phyloP scores from a whole-genome alignment of 2,888 invertebrate genomes.

The Synanthedon formicaeformis region DNA sequence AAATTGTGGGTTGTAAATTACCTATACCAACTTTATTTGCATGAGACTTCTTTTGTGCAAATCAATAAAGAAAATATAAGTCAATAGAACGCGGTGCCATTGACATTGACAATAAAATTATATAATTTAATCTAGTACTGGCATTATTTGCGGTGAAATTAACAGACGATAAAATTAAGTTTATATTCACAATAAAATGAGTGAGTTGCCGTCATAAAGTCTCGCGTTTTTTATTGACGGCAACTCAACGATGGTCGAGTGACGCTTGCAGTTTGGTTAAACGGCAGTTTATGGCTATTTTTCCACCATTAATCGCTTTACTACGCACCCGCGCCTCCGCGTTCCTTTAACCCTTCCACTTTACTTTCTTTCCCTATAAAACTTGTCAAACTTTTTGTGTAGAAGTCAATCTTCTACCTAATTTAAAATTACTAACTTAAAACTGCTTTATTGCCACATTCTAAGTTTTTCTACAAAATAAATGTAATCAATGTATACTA shows the following conservation, averaged over 20 bases:
- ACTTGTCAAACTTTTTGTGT: neutral
- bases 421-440: too few species aligned
- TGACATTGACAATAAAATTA: constrained; percentile 51
- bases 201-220: constrained; percentile 71
- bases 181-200: constrained; percentile 71
- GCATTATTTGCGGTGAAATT: constrained; percentile 70
- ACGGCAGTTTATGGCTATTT: constrained; percentile 70
- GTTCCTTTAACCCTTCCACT: constrained; percentile 42
- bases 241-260: constrained; percentile 59
- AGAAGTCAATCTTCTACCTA: too few species aligned
- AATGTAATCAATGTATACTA: too few species aligned
- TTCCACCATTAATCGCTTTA: constrained; percentile 70
- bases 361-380: neutral
- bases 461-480: too few species aligned
- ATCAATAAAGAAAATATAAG: constrained; percentile 18
- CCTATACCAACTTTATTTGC: too few species aligned
- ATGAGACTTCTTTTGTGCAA: too few species aligned
- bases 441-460: too few species aligned
- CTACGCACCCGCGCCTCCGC: constrained; percentile 58
- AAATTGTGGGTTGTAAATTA: too few species aligned
- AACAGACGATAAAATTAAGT: constrained; percentile 71
- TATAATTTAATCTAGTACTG: constrained; percentile 58
- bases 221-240: constrained; percentile 70
- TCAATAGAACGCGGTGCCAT: constrained; percentile 44
- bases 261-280: constrained; percentile 71